These are phyloP conservation scores for Sarcophaga rosellei DNA, from an alignment of 2,888 invertebrate genomes.

Conservation along the genomic window DNA sequence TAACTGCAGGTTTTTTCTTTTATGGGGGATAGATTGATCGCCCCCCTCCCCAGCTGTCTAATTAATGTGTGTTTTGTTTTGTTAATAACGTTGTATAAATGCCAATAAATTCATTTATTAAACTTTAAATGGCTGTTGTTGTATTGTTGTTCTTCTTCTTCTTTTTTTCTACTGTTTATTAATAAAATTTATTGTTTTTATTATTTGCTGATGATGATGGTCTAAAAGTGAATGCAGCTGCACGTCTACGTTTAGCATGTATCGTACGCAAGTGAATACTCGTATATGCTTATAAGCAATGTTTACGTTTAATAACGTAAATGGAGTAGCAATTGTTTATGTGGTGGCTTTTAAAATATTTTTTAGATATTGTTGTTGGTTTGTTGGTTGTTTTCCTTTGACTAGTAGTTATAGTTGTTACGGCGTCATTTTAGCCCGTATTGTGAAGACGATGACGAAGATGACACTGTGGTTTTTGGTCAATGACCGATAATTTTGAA, in stretches of 20 bases:
- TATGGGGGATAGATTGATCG: not conserved
- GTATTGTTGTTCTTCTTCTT: not conserved
- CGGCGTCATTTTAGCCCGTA: not conserved
- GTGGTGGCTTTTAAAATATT: not conserved
- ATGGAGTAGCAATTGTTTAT: not conserved
- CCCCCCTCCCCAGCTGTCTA: too few relatives aligned
- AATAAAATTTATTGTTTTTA: not conserved
- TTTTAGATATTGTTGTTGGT: constrained; percentile 12
- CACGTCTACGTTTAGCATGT: not conserved
- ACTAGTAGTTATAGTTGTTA: constrained; percentile 10
- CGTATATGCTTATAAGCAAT: not conserved
- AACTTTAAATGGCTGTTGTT: not conserved
- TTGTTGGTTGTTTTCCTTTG: constrained; percentile 17
- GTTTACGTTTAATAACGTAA: not conserved
- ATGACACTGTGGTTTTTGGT: constrained; percentile 38
- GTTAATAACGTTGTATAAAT: not conserved
- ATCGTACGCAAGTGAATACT: not conserved
- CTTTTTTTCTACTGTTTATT: not conserved
- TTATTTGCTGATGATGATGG: not conserved
- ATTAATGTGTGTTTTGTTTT: not conserved
- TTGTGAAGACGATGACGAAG: constrained; percentile 5
- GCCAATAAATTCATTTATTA: not conserved
- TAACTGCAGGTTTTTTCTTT: not conserved
- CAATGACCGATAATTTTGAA: constrained; percentile 54
- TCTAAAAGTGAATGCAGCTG: not conserved